Percentiles rank a stretch among this genome's conserved stretches.
Evolutionary conservation across 2,888 invertebrate genomes (phyloP).

Genomic region (Nomada fabriciana): DNA sequence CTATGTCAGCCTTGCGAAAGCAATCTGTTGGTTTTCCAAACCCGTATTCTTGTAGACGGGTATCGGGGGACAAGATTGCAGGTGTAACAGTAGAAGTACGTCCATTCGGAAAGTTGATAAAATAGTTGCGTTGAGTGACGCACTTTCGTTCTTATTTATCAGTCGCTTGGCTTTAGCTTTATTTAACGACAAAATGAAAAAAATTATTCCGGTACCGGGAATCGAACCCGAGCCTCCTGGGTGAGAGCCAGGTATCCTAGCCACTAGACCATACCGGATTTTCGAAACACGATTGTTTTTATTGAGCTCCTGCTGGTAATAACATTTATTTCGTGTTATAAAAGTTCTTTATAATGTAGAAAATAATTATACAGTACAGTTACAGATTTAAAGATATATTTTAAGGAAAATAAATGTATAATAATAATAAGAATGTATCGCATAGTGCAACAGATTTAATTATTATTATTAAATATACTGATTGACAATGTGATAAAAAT

Average conservation of each 20-base stretch:
- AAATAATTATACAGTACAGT: not conserved
- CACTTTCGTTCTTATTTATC: no score
- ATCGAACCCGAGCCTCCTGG: slow-evolving; percentile 85
- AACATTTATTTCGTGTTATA: not conserved
- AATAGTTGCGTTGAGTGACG: no score
- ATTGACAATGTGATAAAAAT: not conserved
- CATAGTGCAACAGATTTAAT: not conserved
- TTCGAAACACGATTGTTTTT: not conserved
- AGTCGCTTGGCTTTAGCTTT: not conserved
- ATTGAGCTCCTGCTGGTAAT: no score
- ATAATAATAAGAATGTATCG: not conserved
- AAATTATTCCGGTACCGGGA: slow-evolving; percentile 36
- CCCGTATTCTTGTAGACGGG: no score
- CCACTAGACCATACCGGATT: slow-evolving; percentile 87
- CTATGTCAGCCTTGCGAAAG: not conserved
- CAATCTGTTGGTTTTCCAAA: not conserved
- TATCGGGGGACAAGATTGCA: no score
- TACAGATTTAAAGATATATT: not conserved
- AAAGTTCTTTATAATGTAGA: not conserved
- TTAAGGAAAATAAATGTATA: not conserved
- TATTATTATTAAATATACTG: not conserved
- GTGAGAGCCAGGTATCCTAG: slow-evolving; percentile 88
- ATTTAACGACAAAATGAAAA: not conserved
- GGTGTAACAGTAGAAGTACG: no score
- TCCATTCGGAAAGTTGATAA: no score